These are phyloP conservation scores for Pseudochromis fuscus DNA, from an alignment of 2,797 vertebrate genomes.

Conservation along the genomic window DNA sequence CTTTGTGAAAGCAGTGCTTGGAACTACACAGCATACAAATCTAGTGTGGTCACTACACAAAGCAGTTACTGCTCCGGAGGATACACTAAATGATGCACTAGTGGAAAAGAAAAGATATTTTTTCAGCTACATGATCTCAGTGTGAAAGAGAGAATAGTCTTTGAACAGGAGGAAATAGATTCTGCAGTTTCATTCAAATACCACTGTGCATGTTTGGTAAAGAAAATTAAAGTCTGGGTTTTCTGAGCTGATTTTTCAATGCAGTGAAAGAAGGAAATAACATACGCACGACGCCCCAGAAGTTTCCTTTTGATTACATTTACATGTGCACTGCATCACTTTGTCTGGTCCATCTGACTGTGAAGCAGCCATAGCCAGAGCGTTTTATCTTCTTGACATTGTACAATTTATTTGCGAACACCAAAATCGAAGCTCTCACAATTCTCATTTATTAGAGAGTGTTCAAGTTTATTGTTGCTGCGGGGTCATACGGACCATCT, in stretches of 20 bases:
- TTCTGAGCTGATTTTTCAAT: neutral
- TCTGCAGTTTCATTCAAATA: slow-evolving; percentile 1
- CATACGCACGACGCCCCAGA: neutral
- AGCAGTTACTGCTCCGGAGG: slow-evolving; percentile 5
- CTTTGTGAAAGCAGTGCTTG: slow-evolving; percentile 2
- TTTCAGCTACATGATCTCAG: slow-evolving; percentile 9
- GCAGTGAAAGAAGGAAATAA: neutral
- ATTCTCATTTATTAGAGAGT: neutral
- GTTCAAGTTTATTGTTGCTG: too few relatives aligned
- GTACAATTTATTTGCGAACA: too few relatives aligned
- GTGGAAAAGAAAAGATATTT: slow-evolving; percentile 7
- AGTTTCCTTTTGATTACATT: neutral
- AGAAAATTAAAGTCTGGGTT: slow-evolving; percentile 30
- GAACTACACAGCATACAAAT: slow-evolving; percentile 5
- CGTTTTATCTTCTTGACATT: neutral
- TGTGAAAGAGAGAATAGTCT: slow-evolving; percentile 3
- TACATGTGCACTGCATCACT: neutral
- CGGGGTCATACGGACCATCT: too few relatives aligned
- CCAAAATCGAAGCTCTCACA: neutral
- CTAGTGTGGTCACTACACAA: slow-evolving; percentile 16
- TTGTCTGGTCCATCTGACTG: neutral
- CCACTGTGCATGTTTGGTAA: neutral
- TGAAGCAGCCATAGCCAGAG: neutral
- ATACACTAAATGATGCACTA: slow-evolving; percentile 11
- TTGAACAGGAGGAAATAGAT: neutral